Base-by-base conservation (phyloP, 2,888 invertebrate genomes). In the Ectropis crepuscularia region DNA sequence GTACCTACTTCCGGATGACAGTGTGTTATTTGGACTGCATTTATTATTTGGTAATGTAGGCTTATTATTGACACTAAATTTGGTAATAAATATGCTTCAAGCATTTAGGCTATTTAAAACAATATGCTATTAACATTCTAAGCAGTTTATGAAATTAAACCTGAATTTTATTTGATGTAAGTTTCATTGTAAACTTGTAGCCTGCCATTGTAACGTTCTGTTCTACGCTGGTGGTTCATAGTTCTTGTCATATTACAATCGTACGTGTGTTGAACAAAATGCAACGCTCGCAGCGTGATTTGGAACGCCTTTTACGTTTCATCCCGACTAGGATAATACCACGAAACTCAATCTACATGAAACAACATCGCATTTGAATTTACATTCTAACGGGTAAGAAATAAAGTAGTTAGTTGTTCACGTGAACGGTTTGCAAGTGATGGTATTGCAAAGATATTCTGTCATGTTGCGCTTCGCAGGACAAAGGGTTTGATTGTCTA, bases 241-340 rank as follows among this genome's bases (percentile, higher is more conserved):
- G 57, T 51, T 60, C 57, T 57, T 65, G 64, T 61, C 64, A 61
- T 65, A 65, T 57, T 80, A 88, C 85, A 85, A 87, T 88, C 87
- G 88, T 88, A 76, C 77, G 75, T 80, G 82, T 78, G 73, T 69
- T 70, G 74, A 77, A 80, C 77, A 74, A 80, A 83, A 82, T 79
- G 79, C 80, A 80, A 79, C 79, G 79, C 79, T 82, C 79, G 71
- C 78, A 80, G 86, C 84, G 86, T 88, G 87, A 87, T 87, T 82
- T 81, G 82, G 84, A 84, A 61, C 55, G 85, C 88, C 86, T 85
- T 86, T 84, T 87, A 83, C 79, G 85, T 83, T 75, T 74, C 74
- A 74, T 74, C 76, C 74, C 66, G 58, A 67, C 74, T 65, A 59
- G 65, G 70, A 65, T 57, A 70, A 66, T 51, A 75, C 78, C 76